phyloP scores from a whole-genome alignment of 2,888 invertebrate species.

The Hyposoter dolosus region DNA sequence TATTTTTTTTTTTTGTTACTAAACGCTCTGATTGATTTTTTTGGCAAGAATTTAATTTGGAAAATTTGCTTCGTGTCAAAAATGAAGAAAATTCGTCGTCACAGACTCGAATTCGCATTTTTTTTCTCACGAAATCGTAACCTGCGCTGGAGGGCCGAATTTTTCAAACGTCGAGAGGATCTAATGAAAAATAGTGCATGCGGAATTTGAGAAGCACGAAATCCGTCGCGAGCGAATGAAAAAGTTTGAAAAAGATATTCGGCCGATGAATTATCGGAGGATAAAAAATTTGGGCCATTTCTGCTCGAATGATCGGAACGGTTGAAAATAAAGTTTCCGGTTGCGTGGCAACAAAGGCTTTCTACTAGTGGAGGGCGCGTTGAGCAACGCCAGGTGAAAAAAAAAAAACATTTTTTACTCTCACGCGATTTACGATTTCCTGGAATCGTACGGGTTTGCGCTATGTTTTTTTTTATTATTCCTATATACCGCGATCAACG shows the following conservation, averaged over 20 bases:
- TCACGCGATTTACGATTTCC: constrained; percentile 40
- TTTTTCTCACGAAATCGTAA: too few species aligned
- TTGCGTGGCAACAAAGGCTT: constrained; percentile 38
- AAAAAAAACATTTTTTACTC: constrained; percentile 5
- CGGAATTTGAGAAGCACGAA: not conserved
- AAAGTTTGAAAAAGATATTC: not conserved
- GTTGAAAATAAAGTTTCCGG: constrained; percentile 6
- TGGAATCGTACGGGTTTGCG: constrained; percentile 9
- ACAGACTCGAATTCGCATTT: not conserved
- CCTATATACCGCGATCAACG: constrained; percentile 13
- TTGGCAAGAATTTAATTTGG: not conserved
- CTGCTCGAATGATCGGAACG: not conserved
- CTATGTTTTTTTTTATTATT: constrained; percentile 26
- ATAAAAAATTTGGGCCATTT: not conserved
- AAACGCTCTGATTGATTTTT: too few species aligned
- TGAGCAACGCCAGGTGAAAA: constrained; percentile 12
- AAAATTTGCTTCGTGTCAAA: not conserved
- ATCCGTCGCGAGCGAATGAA: not conserved
- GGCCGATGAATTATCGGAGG: not conserved
- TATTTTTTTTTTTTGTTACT: not conserved
- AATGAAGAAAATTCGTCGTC: not conserved
- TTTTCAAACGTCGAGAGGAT: not conserved
- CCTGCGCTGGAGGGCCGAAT: too few species aligned
- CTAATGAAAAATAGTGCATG: not conserved
- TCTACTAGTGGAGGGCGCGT: constrained; percentile 21